A percentile compares a stretch with the other conserved stretches of the same genome.
Evolutionary conservation across 2,888 invertebrate species (phyloP).

Genomic region (Hypomecis punctinalis): DNA sequence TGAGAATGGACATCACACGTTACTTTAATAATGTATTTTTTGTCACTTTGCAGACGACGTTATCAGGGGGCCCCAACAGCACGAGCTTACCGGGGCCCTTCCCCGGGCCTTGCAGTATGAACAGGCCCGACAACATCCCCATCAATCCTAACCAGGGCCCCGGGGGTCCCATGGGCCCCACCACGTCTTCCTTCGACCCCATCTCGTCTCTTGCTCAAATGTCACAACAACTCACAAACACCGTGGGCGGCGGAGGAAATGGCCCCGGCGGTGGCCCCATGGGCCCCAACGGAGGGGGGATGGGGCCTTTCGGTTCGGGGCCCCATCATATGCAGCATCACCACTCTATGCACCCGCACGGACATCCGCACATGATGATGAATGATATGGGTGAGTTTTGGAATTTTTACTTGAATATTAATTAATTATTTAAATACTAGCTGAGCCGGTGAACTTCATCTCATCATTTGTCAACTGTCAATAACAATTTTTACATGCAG

Average conservation of each 20-base stretch:
- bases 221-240: slow-evolving; percentile 96
- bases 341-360: slow-evolving; percentile 78
- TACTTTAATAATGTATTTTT: background rate
- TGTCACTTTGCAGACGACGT: slow-evolving; percentile 67
- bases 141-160: slow-evolving; percentile 82
- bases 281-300: slow-evolving; percentile 68
- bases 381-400: slow-evolving; percentile 73
- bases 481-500: too few species aligned
- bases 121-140: slow-evolving; percentile 78
- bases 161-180: slow-evolving; percentile 84
- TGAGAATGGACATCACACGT: background rate
- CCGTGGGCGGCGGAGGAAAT: slow-evolving; percentile 83
- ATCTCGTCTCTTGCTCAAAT: slow-evolving; percentile 97
- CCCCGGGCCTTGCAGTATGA: slow-evolving; percentile 80
- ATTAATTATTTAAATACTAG: too few species aligned
- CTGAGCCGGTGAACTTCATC: too few species aligned
- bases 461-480: too few species aligned
- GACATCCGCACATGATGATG: slow-evolving; percentile 83
- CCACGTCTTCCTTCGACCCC: slow-evolving; percentile 91
- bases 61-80: slow-evolving; percentile 80
- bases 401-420: too few species aligned
- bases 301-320: slow-evolving; percentile 73
- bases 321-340: slow-evolving; percentile 82
- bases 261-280: slow-evolving; percentile 66
- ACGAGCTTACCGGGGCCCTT: slow-evolving; percentile 82